Percentiles rank a stretch among this genome's conserved stretches.
phyloP scores from a whole-genome alignment of 2,888 invertebrate genomes.

The Leptinotarsa peninsularis region DNA sequence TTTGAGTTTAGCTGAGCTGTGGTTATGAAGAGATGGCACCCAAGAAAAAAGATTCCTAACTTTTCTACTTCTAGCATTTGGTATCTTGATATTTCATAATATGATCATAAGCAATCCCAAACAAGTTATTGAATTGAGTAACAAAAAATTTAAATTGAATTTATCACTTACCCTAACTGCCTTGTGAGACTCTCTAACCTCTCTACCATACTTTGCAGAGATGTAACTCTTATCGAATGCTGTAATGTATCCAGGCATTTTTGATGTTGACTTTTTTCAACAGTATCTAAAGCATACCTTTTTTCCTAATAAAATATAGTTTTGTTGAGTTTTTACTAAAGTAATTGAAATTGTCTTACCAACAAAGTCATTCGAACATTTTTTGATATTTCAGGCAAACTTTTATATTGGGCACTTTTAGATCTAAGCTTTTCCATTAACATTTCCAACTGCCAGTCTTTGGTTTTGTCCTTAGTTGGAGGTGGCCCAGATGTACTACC shows the following conservation, averaged over 20 bases:
- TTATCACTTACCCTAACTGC: constrained; percentile 78
- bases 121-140: not conserved
- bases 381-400: constrained; percentile 88
- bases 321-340: not conserved
- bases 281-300: constrained; percentile 86
- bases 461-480: constrained; percentile 70
- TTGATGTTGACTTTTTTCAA: constrained; percentile 87
- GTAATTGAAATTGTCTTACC: constrained; percentile 68
- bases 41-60: no score
- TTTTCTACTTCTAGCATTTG: no score
- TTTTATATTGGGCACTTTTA: constrained; percentile 84
- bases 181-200: constrained; percentile 90
- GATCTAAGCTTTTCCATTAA: constrained; percentile 92
- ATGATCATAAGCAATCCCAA: no score
- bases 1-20: no score
- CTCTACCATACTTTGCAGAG: constrained; percentile 91
- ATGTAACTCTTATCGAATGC: constrained; percentile 93
- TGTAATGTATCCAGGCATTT: constrained; percentile 92
- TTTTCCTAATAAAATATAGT: constrained; percentile 77
- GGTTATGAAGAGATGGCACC: no score
- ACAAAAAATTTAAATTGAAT: not conserved
- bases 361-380: constrained; percentile 87
- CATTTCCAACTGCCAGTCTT: constrained; percentile 85
- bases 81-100: no score
- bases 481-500: constrained; percentile 50